Conservation (phyloP, 2,797 vertebrate species). For the Epinephelus coioides region DNA sequence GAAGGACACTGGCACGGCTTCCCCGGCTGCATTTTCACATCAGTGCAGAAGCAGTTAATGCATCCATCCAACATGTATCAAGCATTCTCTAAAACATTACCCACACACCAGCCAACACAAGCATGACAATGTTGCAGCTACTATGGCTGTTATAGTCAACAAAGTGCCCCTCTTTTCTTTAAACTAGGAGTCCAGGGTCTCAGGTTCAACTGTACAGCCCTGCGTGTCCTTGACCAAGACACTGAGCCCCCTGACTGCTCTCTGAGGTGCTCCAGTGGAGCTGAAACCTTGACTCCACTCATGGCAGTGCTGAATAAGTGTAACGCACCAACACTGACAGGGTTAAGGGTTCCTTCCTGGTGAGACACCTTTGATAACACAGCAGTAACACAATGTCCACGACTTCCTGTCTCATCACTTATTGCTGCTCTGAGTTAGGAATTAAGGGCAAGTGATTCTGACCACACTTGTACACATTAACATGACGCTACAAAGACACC, state of each 20-base stretch:
- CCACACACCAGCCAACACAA: slow-evolving; percentile 7
- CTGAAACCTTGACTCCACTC: slow-evolving; percentile 8
- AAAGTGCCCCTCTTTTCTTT: not conserved
- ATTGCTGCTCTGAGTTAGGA: slow-evolving; percentile 21
- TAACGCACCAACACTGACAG: not conserved
- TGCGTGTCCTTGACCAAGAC: slow-evolving; percentile 62
- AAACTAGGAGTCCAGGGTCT: not conserved
- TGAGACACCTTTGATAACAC: slow-evolving; percentile 7
- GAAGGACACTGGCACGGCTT: slow-evolving; percentile 55
- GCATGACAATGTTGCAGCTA: not conserved
- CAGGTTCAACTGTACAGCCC: slow-evolving; percentile 16
- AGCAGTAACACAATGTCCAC: slow-evolving; percentile 1
- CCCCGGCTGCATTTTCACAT: slow-evolving; percentile 16
- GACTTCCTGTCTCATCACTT: slow-evolving; percentile 4
- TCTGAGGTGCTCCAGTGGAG: not conserved
- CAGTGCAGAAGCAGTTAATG: not conserved
- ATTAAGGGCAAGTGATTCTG: not conserved
- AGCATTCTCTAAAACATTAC: slow-evolving; percentile 3
- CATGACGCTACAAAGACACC: not conserved
- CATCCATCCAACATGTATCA: not conserved
- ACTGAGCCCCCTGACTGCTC: not conserved
- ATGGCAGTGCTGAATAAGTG: not conserved
- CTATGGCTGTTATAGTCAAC: not conserved
- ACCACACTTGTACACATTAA: slow-evolving; percentile 33
- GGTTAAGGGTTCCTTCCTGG: not conserved